Evolutionary conservation across 2,888 invertebrate species (phyloP).

Genomic region (Hirtodrosophila trivittata): DNA sequence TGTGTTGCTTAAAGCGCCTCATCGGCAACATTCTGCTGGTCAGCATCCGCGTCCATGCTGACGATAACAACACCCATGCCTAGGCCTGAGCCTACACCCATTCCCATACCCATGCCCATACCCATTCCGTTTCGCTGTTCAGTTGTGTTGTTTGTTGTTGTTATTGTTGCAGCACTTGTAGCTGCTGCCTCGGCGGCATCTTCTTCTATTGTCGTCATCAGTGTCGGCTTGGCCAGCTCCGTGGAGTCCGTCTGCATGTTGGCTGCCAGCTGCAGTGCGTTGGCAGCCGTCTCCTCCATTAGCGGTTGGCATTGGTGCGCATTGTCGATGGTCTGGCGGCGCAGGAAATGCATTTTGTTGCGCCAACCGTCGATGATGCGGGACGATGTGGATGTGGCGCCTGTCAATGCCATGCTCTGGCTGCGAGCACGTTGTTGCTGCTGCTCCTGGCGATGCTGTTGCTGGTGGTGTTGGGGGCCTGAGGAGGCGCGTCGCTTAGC

Average conservation of each 20-base stretch:
- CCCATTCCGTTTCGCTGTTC: constrained; percentile 28
- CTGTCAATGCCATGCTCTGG: constrained; percentile 47
- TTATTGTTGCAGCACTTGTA: constrained; percentile 41
- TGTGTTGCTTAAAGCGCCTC: constrained; percentile 78
- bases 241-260: constrained; percentile 20
- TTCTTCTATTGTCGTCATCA: constrained; percentile 66
- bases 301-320: constrained; percentile 81
- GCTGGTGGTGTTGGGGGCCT: constrained; percentile 60
- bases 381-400: constrained; percentile 27
- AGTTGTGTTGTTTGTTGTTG: constrained; percentile 10
- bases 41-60: constrained; percentile 64
- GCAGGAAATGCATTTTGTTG: constrained; percentile 76
- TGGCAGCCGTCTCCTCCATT: constrained; percentile 75
- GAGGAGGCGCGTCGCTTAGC: constrained; percentile 81
- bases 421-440: constrained; percentile 54
- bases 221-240: constrained; percentile 12
- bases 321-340: constrained; percentile 79
- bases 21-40: constrained; percentile 75
- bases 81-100: too few relatives aligned
- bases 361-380: constrained; percentile 70
- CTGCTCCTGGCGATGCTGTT: constrained; percentile 41
- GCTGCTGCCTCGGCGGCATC: constrained; percentile 49
- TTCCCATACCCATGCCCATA: constrained; percentile 39
- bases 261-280: constrained; percentile 41
- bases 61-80: constrained; percentile 67